Base-by-base conservation (phyloP, 2,888 invertebrate species). In the Ochropleura leucogaster region DNA sequence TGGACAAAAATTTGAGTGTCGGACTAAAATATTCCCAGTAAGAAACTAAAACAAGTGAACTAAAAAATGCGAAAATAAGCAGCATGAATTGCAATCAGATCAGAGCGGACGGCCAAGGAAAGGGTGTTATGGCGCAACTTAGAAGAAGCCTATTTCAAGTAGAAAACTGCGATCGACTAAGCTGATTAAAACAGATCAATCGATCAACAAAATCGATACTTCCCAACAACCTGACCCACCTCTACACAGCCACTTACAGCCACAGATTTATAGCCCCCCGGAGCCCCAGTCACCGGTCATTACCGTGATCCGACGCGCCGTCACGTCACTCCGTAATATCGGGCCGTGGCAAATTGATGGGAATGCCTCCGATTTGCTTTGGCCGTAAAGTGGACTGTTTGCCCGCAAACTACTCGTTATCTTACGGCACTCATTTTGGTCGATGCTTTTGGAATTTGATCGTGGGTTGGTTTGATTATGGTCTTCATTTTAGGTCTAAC, bases 201-300 rank as follows among this genome's bases (percentile, higher is more conserved):
- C 53, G 44, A 57, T 12, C 51, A 72, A 12, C 16, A 49, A 57
- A 71, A 68, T 76, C 82, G 82, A 84, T 82, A 70, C 16, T 6
- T 40, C 40, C 20, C 20, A 46, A 30, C 20, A 49, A 14, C 16
- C 62, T 18, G 20, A 68, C 42, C 55, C 69, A 85, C 51, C 82
- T 49, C 63, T 80, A 81, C 62, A 69, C 62, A 79, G 72, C 85
- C 89, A 89, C 90, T 92, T 89, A 91, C 79, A 69, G 68, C 81
- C 76, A 78, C 89, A 90, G 90, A 91, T 91, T 91, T 91, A 91
- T 90, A 79, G 79, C 70, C 79, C 84, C 90, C 90, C 67, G 84
- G 64, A 86, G 91, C 87, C 79, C 78, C 82, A 85, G 83, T 80
- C 82, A 73, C 79, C 78, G 80, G 80, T 85, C 87, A 91, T 92